These are phyloP conservation scores for Staurois parvus DNA, from an alignment of 2,797 vertebrate species.

Conservation along the genomic window DNA sequence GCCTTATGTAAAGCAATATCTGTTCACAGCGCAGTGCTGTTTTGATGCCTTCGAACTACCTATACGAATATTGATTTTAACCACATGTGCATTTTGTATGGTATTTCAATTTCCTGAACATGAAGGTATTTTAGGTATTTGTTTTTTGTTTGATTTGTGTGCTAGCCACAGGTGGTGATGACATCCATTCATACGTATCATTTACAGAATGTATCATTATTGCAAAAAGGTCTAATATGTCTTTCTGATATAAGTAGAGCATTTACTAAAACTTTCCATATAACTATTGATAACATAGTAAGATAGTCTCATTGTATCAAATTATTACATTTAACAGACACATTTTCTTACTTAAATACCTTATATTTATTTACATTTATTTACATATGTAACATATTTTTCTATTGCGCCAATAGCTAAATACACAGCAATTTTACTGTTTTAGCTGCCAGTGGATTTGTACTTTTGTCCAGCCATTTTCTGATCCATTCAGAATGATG, in stretches of 20 bases:
- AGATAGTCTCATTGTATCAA: too few relatives aligned
- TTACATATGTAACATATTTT: neutral
- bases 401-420: too few relatives aligned
- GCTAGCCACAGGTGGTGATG: conserved; percentile 19
- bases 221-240: neutral
- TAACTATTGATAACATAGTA: neutral
- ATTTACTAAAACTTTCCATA: neutral
- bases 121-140: conserved; percentile 26
- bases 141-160: neutral
- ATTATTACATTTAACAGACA: neutral
- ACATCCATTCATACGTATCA: conserved; percentile 4
- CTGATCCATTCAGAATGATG: neutral
- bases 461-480: neutral
- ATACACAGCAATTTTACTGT: neutral
- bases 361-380: neutral
- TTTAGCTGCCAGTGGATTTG: neutral
- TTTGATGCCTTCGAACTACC: conserved; percentile 5
- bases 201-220: neutral
- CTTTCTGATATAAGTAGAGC: neutral
- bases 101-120: conserved; percentile 38
- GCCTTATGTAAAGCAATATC: conserved; percentile 16
- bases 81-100: conserved; percentile 3
- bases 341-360: neutral
- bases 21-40: conserved; percentile 14
- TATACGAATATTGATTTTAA: conserved; percentile 20